phyloP scores from a whole-genome alignment of 2,888 invertebrate species.

The Platycheirus rosarum region DNA sequence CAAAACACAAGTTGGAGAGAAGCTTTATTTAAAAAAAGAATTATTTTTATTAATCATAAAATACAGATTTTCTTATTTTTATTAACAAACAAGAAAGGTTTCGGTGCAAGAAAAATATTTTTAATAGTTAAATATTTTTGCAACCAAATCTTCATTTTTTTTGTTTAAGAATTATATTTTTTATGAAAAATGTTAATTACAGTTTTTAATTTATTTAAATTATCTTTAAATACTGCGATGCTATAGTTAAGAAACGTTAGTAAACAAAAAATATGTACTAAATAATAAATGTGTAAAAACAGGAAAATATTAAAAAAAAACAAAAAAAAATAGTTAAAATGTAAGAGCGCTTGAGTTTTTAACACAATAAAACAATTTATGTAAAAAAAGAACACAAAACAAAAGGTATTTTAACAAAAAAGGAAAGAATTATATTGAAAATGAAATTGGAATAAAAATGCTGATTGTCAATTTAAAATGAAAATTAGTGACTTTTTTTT shows the following conservation, averaged over 20 bases:
- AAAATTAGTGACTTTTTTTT: conserved; percentile 38
- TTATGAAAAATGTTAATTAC: not conserved
- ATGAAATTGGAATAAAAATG: conserved; percentile 74
- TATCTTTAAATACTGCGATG: conserved; percentile 66
- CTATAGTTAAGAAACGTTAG: conserved; percentile 55
- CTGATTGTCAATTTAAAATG: conserved; percentile 78
- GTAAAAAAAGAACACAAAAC: conserved; percentile 60
- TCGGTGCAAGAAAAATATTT: conserved; percentile 22
- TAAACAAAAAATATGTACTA: conserved; percentile 31
- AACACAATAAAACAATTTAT: conserved; percentile 73
- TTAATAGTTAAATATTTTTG: conserved; percentile 30
- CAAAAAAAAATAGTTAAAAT: conserved; percentile 49
- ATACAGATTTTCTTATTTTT: no score
- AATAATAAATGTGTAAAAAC: conserved; percentile 55
- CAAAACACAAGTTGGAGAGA: conserved; percentile 10
- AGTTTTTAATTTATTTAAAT: conserved; percentile 20
- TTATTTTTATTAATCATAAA: no score
- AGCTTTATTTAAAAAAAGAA: conserved; percentile 23
- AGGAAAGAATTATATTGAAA: conserved; percentile 70
- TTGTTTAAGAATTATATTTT: no score
- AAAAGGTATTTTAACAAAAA: conserved; percentile 55
- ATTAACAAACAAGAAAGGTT: no score
- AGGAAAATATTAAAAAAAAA: conserved; percentile 64
- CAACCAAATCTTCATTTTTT: conserved; percentile 21
- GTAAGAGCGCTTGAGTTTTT: conserved; percentile 66